A percentile compares a stretch with the other conserved stretches of the same genome.
These are phyloP conservation scores for Nemotelus nigrinus DNA, from an alignment of 2,888 invertebrate species.

Conservation along the genomic window DNA sequence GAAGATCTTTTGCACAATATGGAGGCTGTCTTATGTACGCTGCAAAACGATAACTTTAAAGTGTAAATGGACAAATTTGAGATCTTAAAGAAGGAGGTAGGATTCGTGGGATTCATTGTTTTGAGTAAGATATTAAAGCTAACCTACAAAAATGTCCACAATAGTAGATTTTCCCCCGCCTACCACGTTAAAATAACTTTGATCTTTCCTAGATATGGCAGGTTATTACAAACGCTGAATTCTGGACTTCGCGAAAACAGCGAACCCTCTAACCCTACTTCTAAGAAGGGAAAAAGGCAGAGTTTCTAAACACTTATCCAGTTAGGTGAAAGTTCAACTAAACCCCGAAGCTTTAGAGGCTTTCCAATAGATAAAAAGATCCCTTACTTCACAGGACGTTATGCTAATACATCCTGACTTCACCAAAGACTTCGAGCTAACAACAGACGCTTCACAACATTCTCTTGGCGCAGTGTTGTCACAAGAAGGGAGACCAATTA, in stretches of 20 bases:
- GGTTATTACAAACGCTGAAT: slow-evolving; percentile 47
- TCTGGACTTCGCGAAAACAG: too few relatives aligned
- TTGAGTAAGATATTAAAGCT: background rate
- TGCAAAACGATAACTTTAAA: slow-evolving; percentile 48
- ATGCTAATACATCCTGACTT: too few relatives aligned
- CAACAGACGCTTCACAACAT: too few relatives aligned
- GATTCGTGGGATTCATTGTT: too few relatives aligned
- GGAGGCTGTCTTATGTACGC: slow-evolving; percentile 37
- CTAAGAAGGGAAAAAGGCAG: slow-evolving; percentile 46
- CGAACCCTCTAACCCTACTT: too few relatives aligned
- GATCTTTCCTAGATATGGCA: slow-evolving; percentile 44
- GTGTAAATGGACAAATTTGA: slow-evolving; percentile 35
- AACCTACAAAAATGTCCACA: slow-evolving; percentile 41
- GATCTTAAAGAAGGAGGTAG: slow-evolving; percentile 14
- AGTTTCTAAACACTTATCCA: slow-evolving; percentile 5
- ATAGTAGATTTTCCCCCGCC: too few relatives aligned
- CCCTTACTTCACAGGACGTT: too few relatives aligned
- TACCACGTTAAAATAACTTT: too few relatives aligned
- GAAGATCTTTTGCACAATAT: too few relatives aligned
- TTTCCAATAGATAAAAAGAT: background rate
- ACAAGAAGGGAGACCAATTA: too few relatives aligned
- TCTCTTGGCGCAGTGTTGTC: too few relatives aligned
- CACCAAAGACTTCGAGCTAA: too few relatives aligned
- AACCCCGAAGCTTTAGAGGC: background rate
- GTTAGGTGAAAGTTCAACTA: background rate